Conservation (phyloP, 2,113 vertebrate genomes). For the Syngnathus scovelli region DNA sequence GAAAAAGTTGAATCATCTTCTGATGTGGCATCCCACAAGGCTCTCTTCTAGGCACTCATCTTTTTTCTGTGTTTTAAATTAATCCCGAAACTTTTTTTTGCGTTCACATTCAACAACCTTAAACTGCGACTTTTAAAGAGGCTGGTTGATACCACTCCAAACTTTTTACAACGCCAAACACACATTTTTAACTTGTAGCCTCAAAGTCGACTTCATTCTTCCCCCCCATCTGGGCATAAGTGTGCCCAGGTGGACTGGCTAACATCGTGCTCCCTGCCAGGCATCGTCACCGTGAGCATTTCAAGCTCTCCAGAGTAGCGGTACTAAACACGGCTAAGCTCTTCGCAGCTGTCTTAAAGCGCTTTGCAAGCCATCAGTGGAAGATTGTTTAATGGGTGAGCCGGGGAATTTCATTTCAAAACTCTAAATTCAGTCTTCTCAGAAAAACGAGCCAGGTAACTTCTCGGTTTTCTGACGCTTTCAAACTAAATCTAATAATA, state of each 20-base stretch:
- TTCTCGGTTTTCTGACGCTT: neutral
- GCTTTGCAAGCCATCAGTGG: constrained; percentile 32
- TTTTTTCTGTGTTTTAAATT: neutral
- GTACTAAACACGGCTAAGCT: constrained; percentile 31
- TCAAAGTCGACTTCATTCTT: neutral
- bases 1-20: neutral
- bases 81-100: neutral
- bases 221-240: neutral
- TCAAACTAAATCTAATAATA: no score
- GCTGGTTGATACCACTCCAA: no score
- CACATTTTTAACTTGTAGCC: neutral
- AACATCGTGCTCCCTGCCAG: constrained; percentile 17
- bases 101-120: no score
- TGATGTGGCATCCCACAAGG: neutral
- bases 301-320: constrained; percentile 28
- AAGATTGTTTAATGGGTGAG: constrained; percentile 30
- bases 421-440: constrained; percentile 1
- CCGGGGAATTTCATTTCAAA: constrained; percentile 4
- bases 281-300: constrained; percentile 18
- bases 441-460: constrained; percentile 9
- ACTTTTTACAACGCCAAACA: neutral
- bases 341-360: constrained; percentile 23
- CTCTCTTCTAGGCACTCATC: neutral
- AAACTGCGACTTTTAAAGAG: no score
- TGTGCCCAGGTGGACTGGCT: constrained; percentile 8